A percentile compares a stretch with the other conserved stretches of the same genome.
phyloP scores from a whole-genome alignment of 53 echinoderm and acorn worm genomes.

The Holothuria scabra region DNA sequence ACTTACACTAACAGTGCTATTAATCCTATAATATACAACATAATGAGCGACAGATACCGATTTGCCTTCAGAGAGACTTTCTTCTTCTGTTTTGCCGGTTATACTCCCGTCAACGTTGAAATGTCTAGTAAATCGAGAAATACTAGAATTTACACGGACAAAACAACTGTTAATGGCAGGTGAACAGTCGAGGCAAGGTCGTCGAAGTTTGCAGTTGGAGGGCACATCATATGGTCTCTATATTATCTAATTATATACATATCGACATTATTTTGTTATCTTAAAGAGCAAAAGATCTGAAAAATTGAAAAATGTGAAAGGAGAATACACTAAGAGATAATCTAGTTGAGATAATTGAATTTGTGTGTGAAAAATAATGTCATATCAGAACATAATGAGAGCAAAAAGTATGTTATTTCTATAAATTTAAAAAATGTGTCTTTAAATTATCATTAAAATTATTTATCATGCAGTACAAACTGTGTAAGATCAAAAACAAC shows the following conservation, averaged over 20 bases:
- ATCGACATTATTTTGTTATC: no score
- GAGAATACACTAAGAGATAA: no score
- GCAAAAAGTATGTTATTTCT: not conserved
- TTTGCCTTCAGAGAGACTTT: slow-evolving; percentile 89
- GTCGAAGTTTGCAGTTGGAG: not conserved
- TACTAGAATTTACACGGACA: slow-evolving; percentile 37
- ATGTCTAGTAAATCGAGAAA: slow-evolving; percentile 49
- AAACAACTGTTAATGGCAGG: slow-evolving; percentile 42
- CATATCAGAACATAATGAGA: not conserved
- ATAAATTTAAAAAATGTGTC: not conserved
- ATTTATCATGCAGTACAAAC: no score
- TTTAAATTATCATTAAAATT: no score
- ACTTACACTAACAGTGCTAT: slow-evolving; percentile 91
- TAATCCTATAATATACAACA: slow-evolving; percentile 97
- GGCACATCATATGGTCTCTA: not conserved
- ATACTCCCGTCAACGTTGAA: slow-evolving; percentile 58
- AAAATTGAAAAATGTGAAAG: no score
- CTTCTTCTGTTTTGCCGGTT: slow-evolving; percentile 75
- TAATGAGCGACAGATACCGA: slow-evolving; percentile 93
- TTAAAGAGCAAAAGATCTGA: no score
- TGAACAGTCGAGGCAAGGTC: not conserved
- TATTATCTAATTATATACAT: no score
- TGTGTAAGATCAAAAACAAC: no score
- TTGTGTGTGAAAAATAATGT: no score
- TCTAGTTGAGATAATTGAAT: no score